Evolutionary conservation across 2,797 vertebrate genomes (phyloP).

Genomic region (Schizopygopsis malacanthus): DNA sequence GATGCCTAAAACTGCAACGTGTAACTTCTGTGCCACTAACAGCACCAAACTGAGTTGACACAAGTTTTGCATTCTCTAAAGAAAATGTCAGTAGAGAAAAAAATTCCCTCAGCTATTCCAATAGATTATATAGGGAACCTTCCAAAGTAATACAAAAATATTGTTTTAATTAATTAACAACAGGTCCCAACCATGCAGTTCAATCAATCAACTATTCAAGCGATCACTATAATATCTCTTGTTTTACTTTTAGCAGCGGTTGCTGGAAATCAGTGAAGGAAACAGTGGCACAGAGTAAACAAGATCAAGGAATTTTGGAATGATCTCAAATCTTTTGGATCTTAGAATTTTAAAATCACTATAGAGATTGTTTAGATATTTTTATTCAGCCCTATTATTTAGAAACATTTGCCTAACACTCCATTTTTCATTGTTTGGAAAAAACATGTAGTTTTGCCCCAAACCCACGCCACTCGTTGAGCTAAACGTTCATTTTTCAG

Average conservation of each 20-base stretch:
- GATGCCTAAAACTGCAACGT: not conserved
- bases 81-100: not conserved
- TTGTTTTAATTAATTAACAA: not conserved
- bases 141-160: not conserved
- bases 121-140: not conserved
- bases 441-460: not conserved
- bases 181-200: not conserved
- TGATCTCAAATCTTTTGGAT: not conserved
- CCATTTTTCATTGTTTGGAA: not conserved
- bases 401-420: not conserved
- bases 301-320: not conserved
- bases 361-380: not conserved
- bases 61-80: not conserved
- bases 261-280: not conserved
- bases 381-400: not conserved
- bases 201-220: not conserved
- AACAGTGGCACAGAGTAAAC: not conserved
- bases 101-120: not conserved
- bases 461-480: not conserved
- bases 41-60: not conserved
- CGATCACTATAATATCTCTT: not conserved
- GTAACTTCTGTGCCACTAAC: not conserved
- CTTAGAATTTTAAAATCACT: not conserved
- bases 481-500: not conserved
- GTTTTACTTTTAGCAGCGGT: not conserved